Base-by-base conservation (phyloP, 2,113 vertebrate species). In the Lutjanus erythropterus region DNA sequence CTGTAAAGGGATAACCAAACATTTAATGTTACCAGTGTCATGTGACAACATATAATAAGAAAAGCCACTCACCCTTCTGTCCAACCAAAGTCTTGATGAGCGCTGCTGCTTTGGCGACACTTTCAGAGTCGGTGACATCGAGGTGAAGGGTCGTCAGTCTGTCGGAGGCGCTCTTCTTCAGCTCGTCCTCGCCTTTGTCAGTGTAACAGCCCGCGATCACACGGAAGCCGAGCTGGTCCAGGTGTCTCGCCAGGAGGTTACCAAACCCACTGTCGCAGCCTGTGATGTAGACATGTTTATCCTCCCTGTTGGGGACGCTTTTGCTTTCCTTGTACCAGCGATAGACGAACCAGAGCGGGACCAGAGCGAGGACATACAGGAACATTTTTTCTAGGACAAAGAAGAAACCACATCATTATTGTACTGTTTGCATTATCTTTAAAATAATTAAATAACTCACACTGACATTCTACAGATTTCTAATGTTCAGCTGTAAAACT, bases 41-140 rank as follows among this genome's bases (percentile, higher is more conserved):
- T 9, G n/a, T 41, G 10, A 31, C 69, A 3, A 1, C 10, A 29
- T 18, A 1, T 16, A 49, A 58, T 12, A 16, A 47, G 39, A 5
- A 11, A 35, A 46, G 5, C 35, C 47, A 47, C 82, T 79, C 61
- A 97, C 97, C 97, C 84, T 75, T 92, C 31, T 95, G 73, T 0
- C 95, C 96, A 64, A 97, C 96, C 19, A 88, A 50, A 58, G 81
- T 71, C 53, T 92, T 93, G 50, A 97, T 94, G 86, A 91, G 90
- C 55, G 92, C 92, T 8, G 94, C 67, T 2, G 89, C 93, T 1
- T 91, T 88, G 14, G 53, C 59, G 56, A 98, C 89, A 64, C 91
- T 97, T 23, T 93, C 88, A 0, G 92, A 87, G 69, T 95, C 91
- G 46, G 92, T 89, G 82, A 97, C 96, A 10, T 98, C 96, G 81